These are phyloP conservation scores for Anaspis maculata DNA, from an alignment of 2,888 invertebrate species.

Conservation along the genomic window DNA sequence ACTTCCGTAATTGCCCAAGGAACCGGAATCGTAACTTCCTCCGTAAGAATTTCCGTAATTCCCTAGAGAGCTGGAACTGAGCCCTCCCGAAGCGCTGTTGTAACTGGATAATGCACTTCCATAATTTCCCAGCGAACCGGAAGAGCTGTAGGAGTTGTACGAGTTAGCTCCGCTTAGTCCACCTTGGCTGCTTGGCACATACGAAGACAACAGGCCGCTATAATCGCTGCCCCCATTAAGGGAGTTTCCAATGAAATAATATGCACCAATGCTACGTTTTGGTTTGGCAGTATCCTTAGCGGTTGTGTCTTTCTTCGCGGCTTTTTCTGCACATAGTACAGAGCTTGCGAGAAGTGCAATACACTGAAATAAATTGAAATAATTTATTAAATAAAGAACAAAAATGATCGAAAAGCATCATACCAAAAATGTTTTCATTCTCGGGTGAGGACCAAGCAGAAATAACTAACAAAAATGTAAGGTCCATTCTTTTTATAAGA, in stretches of 20 bases:
- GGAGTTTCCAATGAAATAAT: not conserved
- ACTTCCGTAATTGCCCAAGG: constrained; percentile 7
- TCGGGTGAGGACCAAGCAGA: not conserved
- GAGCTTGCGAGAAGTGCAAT: constrained; percentile 9
- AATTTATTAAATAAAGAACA: constrained; percentile 4
- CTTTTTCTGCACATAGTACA: constrained; percentile 7
- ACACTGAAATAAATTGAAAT: constrained; percentile 9
- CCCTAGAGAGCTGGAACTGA: constrained; percentile 6
- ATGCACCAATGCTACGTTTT: constrained; percentile 11
- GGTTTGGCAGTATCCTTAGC: constrained; percentile 6
- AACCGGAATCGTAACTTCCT: constrained; percentile 4
- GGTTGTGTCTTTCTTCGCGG: constrained; percentile 2
- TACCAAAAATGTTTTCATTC: constrained; percentile 19
- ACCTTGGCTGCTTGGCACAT: constrained; percentile 3
- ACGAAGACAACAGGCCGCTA: constrained; percentile 1
- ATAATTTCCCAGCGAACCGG: too few relatives aligned
- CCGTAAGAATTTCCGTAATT: constrained; percentile 4
- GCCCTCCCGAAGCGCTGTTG: too few relatives aligned
- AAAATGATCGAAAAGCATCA: constrained; percentile 6
- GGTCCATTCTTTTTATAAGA: constrained; percentile 2
- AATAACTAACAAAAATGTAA: not conserved
- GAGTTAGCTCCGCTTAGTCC: constrained; percentile 1
- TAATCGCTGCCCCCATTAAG: not conserved
- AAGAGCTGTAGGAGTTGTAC: not conserved
- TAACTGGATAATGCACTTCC: too few relatives aligned